These are phyloP conservation scores for Neoitamus cyanurus DNA, from an alignment of 2,888 invertebrate genomes.

Conservation along the genomic window DNA sequence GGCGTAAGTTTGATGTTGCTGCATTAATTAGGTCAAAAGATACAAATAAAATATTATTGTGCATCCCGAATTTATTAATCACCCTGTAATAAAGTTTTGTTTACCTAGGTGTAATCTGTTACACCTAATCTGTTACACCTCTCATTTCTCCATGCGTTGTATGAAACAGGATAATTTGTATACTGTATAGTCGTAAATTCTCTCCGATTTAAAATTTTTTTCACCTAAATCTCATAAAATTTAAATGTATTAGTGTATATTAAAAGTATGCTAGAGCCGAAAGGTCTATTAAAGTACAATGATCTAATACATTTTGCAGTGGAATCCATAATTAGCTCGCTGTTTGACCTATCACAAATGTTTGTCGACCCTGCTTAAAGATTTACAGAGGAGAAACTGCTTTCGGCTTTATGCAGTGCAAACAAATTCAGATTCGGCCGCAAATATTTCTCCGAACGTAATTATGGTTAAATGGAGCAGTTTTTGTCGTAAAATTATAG, in stretches of 20 bases:
- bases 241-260: background rate
- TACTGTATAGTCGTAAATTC: no score
- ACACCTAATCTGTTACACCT: no score
- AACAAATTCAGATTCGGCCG: background rate
- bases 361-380: background rate
- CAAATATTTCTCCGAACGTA: background rate
- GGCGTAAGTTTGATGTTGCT: no score
- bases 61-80: no score
- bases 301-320: background rate
- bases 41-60: no score
- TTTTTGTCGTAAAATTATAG: background rate
- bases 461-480: background rate
- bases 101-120: no score
- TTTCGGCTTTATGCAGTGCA: background rate
- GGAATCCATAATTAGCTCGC: background rate
- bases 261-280: background rate
- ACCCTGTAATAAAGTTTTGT: no score
- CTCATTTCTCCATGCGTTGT: no score
- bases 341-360: background rate
- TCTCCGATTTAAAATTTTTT: no score
- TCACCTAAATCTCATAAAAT: background rate
- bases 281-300: background rate
- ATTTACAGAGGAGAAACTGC: background rate
- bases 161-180: no score
- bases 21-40: no score